These are phyloP conservation scores for Varanus salvator DNA, from an alignment of 2,113 vertebrate species.

Conservation along the genomic window DNA sequence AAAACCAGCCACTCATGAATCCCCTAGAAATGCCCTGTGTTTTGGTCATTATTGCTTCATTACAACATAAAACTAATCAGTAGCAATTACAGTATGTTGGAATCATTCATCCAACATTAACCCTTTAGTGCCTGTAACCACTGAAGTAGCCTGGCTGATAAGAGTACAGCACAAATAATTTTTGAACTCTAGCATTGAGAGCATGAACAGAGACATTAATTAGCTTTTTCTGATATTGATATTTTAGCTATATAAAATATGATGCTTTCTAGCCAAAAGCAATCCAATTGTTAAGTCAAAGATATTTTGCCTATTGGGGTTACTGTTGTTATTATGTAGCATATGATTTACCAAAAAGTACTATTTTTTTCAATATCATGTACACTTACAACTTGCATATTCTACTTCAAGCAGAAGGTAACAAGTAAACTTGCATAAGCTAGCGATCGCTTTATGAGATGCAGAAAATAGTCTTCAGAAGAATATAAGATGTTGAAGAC, in stretches of 20 bases:
- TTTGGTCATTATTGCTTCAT: conserved; percentile 73
- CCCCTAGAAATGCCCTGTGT: conserved; percentile 63
- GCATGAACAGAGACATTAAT: conserved; percentile 50
- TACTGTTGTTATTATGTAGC: neutral
- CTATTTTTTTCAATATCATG: neutral
- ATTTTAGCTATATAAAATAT: conserved; percentile 1
- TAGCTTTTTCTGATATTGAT: conserved; percentile 17
- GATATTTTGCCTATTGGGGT: neutral
- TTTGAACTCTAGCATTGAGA: conserved; percentile 2
- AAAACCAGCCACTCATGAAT: conserved; percentile 71
- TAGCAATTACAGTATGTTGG: conserved; percentile 56
- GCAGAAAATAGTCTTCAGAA: neutral
- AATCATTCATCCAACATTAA: conserved; percentile 60
- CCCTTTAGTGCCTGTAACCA: conserved; percentile 32
- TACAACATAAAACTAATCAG: conserved; percentile 73
- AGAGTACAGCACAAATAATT: conserved; percentile 25
- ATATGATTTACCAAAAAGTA: neutral
- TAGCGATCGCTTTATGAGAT: neutral
- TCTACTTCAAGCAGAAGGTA: neutral
- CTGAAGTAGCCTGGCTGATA: conserved; percentile 16
- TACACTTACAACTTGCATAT: neutral
- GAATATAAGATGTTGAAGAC: no score
- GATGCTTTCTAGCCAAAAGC: neutral
- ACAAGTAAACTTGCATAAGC: neutral
- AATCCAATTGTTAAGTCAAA: neutral